Base-by-base conservation (phyloP, 2,113 vertebrate genomes). In the Haplochromis burtoni region DNA sequence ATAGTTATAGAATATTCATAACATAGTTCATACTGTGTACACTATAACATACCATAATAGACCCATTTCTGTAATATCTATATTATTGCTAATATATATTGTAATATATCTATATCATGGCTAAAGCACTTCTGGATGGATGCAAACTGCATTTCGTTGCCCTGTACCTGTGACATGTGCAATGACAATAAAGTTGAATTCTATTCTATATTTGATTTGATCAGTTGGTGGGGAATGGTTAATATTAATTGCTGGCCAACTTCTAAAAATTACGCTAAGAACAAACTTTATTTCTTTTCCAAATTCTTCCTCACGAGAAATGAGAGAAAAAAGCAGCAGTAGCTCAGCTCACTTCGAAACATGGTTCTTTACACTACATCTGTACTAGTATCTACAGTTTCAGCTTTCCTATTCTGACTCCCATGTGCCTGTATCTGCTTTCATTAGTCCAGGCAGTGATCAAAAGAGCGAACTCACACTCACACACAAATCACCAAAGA, bases 391-490 rank as follows among this genome's bases (percentile, higher is more conserved):
- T 88, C 82, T 89, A 53, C 54, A 83, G 80, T 26, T 93, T 76
- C 53, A 88, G 26, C 86, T 81, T 40, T 71, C 19, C 49, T 19
- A 10, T 51, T 86, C 91, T 26, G 87, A 83, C 73, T 93, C 92
- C 91, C 92, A 49, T 80, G 87, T 81, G 91, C 82, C 55, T 71
- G 29, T 68, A 80, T 93, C 83, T 71, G 87, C 92, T 93, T 94
- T 95, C 92, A 93, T 95, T 95, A 94, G 89, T 81, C 76, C 82
- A 57, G 61, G 80, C 92, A 82, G 84, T 81, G 86, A 95, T 96
- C 94, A 95, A 94, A 96, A 91, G 92, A 89, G 49, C 85, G 14
- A 93, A 91, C 90, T 90, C 90, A 59, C 66, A 87, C 88, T 93
- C 92, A 51, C 59, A 87, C 87, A 91, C 85, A 88, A 88, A 93